Percentiles rank a stretch among this genome's conserved stretches.
Evolutionary conservation across 2,797 vertebrate genomes (phyloP).

Genomic region (Lepilemur ruficaudatus): DNA sequence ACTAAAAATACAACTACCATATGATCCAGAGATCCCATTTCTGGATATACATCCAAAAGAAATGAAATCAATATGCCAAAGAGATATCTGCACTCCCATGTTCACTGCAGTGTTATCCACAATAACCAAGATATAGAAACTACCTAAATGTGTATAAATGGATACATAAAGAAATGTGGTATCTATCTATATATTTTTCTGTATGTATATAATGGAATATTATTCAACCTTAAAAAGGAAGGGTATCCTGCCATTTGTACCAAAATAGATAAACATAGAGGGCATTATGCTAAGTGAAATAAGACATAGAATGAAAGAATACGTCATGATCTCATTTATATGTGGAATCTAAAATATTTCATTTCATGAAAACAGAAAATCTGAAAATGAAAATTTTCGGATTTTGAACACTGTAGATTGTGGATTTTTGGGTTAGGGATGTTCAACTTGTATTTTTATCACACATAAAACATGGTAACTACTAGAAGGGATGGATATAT

Average conservation of each 20-base stretch:
- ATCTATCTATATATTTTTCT: not conserved
- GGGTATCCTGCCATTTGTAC: not conserved
- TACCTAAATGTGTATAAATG: not conserved
- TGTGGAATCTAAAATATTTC: not conserved
- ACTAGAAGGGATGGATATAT: not conserved
- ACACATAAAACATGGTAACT: not conserved
- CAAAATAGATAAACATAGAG: not conserved
- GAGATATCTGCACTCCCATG: not conserved
- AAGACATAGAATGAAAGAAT: not conserved
- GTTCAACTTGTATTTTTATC: not conserved
- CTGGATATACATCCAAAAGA: not conserved
- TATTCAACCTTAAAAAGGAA: not conserved
- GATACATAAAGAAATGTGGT: not conserved
- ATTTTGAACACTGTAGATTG: not conserved
- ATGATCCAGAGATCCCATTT: not conserved
- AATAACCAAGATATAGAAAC: not conserved
- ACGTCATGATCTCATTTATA: not conserved
- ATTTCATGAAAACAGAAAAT: not conserved
- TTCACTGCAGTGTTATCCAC: too few relatives aligned
- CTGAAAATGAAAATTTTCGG: not conserved
- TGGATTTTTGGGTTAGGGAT: not conserved
- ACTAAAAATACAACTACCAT: not conserved
- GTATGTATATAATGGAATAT: not conserved
- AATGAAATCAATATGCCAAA: not conserved
- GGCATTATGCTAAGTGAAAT: not conserved